Base-by-base conservation (phyloP, 2,113 vertebrate species). In the Semicossyphus pulcher region DNA sequence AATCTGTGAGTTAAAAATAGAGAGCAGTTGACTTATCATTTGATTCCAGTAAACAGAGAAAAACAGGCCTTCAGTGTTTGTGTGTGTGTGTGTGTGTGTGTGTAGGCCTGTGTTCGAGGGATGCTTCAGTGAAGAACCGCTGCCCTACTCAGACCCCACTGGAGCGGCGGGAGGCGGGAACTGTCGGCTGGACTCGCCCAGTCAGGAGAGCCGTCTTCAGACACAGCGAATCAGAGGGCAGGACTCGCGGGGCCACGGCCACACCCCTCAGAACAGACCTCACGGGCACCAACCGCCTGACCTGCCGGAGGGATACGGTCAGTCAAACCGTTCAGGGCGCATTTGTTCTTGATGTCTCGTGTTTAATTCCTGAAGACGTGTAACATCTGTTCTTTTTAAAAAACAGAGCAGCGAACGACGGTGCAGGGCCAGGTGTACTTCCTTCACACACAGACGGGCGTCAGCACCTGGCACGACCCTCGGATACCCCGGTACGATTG, bases 401-500 rank as follows among this genome's bases (percentile, higher is more conserved):
- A 29, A 70, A 85, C 88, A 92, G 91, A 92, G 71, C 91, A 92
- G 42, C 59, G 97, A 86, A 99, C 97, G 49, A 99, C 97, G 4
- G 96, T 98, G 72, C 97, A 99, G 87, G 97, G 97, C 36, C 97
- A 99, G 78, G 97, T 99, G 79, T 99, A 99, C 87, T 99, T 99
- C 90, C 93, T 99, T 86, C 97, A 99, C 93, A 99, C 97, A 2
- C 97, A 99, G 93, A 99, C 97, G 1, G 97, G 97, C 44, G 97
- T 99, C 74, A 99, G 97, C 93, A 98, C 97, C 0, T 99, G 97
- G 97, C 97, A 99, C 0, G 97, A 99, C 89, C 97, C 97, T 63
- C 94, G 97, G 90, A 97, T 99, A 94, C 97, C 97, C 57, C 95
- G 97, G 97, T 98, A 90, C 23, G 78, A 58, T 31, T 15, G 20